Base-by-base conservation (phyloP, 2,888 invertebrate species). In the Pachycephus smyrnensis region DNA sequence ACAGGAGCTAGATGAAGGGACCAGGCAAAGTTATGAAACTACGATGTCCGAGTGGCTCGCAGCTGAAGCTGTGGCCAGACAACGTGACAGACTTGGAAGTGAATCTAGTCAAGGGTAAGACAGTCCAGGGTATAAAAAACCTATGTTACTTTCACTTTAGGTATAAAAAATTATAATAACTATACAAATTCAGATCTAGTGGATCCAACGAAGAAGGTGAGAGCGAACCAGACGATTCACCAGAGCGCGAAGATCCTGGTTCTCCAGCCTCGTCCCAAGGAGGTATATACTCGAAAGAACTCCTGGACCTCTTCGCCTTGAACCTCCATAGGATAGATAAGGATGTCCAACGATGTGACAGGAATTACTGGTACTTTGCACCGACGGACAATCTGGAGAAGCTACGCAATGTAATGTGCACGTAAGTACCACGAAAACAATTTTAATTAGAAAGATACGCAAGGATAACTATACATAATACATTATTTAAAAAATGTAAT, bases 21-120 rank as follows among this genome's bases (percentile, higher is more conserved):
- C 95, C 71, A 94, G 95, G 80, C 95, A 96, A 73, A 94, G 95
- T 80, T 98, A 97, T 86, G 98, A 98, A 91, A 96, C 96, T 11
- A 96, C 96, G 1, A 97, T 98, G 96, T 97, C 98, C 0, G 98
- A 98, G 90, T 98, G 98, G 98, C 91, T 98, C 80, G 97, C 98
- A 0, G 97, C 98, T 0, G 98, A 99, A 89, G 98, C 98, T 0
- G 98, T 98, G 81, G 97, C 98, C 0, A 92, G 95, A 75, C 96
- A 97, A 88, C 92, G 95, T 11, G 97, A 98, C 86, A 95, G 79
- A 74, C 73, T 69, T 23, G 73, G 76, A 69, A 79, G 79, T 40
- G 79, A 79, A 74, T 79, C 76, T n/a, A 79, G 79, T 36, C 73
- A 73, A n/a, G 74, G 79, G 79, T 79, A 79, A 68, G 6, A 11